Base-by-base conservation (phyloP, 2,888 invertebrate species). In the Thymelicus sylvestris region DNA sequence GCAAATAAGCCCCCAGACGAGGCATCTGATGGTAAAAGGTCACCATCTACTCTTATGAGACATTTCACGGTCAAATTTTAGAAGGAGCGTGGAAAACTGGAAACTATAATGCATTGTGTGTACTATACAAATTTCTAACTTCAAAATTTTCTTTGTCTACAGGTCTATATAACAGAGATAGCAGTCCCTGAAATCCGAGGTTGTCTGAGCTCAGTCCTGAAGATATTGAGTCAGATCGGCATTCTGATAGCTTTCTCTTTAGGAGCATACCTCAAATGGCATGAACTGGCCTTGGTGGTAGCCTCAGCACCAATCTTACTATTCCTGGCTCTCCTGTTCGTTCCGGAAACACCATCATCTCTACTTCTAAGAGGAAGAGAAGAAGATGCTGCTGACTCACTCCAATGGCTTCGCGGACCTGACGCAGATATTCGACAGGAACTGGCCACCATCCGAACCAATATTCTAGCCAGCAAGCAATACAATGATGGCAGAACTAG, bases 151-250 rank as follows among this genome's bases (percentile, higher is more conserved):
- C 74, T 75, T 89, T 90, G 85, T 88, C 80, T 85, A 6, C 95
- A 95, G 96, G 97, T 98, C 74, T 98, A 98, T 93, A 96, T 98
- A 80, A 97, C 97, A 78, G 98, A 98, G 92, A 97, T 98, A 80
- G 96, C 98, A 19, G 96, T 97, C 50, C 97, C 97, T 39, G 96
- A 97, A 74, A 96, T 97, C 80, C 94, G 98, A 75, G 98, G 98
- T 6, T 96, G 97, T 75, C 94, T 98, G 62, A 98, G 98, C 80
- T 97, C 98, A 31, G 95, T 98, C 72, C 94, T 97, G 66, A 98
- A 98, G 91, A 96, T 98, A 75, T 95, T 96, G 66, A 96, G 97
- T 57, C 97, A 98, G 83, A 95, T 97, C 62, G 98, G 98, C 2
- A 96, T 98, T 73, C 94, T 98, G 39, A 95, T 97, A 74, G 96